Conservation (phyloP, 2,113 vertebrate species). For the Hippocampus abdominalis region DNA sequence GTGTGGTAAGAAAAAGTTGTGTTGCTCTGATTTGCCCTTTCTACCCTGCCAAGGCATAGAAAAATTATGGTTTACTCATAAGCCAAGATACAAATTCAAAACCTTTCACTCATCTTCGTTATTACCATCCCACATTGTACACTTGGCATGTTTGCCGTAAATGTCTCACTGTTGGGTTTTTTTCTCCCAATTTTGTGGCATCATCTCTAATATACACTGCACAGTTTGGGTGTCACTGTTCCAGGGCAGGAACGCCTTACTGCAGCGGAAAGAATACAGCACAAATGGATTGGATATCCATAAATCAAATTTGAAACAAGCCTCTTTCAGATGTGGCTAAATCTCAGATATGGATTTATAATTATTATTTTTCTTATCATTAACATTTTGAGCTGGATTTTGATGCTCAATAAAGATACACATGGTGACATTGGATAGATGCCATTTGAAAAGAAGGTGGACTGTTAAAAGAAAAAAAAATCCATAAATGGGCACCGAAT, state of each 20-base stretch:
- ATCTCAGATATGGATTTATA: neutral
- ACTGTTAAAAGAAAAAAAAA: too few relatives aligned
- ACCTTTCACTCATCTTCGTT: neutral
- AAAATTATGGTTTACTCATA: neutral
- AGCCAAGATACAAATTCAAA: neutral
- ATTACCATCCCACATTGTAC: neutral
- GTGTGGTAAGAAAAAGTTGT: conserved; percentile 81
- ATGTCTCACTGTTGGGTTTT: too few relatives aligned
- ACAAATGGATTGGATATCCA: neutral
- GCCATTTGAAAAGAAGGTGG: too few relatives aligned
- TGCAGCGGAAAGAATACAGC: neutral
- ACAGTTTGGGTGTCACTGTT: too few relatives aligned
- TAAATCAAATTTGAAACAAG: neutral
- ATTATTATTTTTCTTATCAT: too few relatives aligned
- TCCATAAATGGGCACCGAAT: too few relatives aligned
- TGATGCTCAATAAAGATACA: too few relatives aligned
- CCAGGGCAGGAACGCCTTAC: too few relatives aligned
- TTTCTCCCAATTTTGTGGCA: too few relatives aligned
- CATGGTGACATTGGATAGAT: too few relatives aligned
- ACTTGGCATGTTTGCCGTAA: neutral
- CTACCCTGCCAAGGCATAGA: neutral
- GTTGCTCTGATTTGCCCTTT: conserved; percentile 27
- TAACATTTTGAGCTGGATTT: neutral
- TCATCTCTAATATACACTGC: too few relatives aligned
- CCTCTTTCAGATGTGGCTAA: neutral